A percentile compares a stretch with the other conserved stretches of the same genome.
Conservation (phyloP, 2,888 invertebrate species). For the Yponomeuta plumbellus region DNA sequence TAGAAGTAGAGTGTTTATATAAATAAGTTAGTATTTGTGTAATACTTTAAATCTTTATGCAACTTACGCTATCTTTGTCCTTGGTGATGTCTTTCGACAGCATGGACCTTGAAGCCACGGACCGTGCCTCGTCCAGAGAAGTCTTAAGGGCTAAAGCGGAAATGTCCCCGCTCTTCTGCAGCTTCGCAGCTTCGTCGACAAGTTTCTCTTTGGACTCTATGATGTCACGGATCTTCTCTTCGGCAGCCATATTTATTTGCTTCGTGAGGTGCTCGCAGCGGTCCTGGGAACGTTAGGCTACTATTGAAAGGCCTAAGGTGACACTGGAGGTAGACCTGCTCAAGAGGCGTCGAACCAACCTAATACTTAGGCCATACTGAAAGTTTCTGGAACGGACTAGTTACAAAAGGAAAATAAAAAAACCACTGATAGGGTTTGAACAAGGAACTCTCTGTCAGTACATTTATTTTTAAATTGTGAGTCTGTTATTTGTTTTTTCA, state of each 20-base stretch:
- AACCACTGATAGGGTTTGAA: too few species aligned
- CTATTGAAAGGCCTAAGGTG: background rate
- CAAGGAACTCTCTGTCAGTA: too few species aligned
- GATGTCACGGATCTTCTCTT: conserved; percentile 71
- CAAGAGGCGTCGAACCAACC: too few species aligned
- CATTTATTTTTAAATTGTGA: too few species aligned
- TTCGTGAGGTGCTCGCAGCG: conserved; percentile 72
- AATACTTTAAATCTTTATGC: background rate
- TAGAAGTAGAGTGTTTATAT: too few species aligned
- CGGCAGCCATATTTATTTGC: conserved; percentile 68
- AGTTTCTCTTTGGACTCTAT: conserved; percentile 57
- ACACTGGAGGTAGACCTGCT: too few species aligned
- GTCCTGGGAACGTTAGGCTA: conserved; percentile 38
- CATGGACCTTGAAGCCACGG: conserved; percentile 56
- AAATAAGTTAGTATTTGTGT: too few species aligned
- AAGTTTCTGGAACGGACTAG: too few species aligned
- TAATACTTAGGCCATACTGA: too few species aligned
- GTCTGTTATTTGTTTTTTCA: too few species aligned
- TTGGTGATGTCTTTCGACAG: conserved; percentile 41
- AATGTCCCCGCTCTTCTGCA: conserved; percentile 62
- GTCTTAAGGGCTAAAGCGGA: conserved; percentile 62
- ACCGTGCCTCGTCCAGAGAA: conserved; percentile 60
- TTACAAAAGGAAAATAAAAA: too few species aligned
- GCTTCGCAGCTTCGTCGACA: conserved; percentile 53
- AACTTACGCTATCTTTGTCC: conserved; percentile 61